A percentile compares a stretch with the other conserved stretches of the same genome.
phyloP scores from a whole-genome alignment of 2,888 invertebrate genomes.

The Mongoloraphidia duomilia region DNA sequence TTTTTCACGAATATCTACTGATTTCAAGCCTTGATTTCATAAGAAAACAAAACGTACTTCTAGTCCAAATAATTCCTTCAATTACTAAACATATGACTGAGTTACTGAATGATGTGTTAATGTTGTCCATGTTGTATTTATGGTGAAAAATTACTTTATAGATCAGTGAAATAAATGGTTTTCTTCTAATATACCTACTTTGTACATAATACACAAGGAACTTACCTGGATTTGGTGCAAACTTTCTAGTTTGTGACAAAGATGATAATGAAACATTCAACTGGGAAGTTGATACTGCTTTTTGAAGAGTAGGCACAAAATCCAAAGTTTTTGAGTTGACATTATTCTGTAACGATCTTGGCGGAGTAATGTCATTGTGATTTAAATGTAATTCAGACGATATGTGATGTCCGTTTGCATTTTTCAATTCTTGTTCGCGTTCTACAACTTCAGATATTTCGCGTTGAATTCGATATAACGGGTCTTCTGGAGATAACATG shows the following conservation, averaged over 20 bases:
- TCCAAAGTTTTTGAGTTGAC: conserved; percentile 2
- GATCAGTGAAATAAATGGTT: no score
- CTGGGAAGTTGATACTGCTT: conserved; percentile 25
- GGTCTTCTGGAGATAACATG: conserved; percentile 38
- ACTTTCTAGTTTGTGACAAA: not conserved
- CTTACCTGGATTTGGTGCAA: conserved; percentile 24
- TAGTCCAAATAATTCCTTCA: no score
- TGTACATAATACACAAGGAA: no score
- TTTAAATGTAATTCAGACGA: not conserved
- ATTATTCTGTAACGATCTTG: not conserved
- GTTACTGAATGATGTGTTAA: no score
- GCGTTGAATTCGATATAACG: conserved; percentile 68
- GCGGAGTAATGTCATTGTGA: not conserved
- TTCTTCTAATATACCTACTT: no score
- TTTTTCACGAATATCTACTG: no score
- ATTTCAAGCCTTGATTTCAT: no score
- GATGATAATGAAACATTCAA: not conserved
- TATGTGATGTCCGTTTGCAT: conserved; percentile 25
- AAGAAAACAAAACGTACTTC: no score
- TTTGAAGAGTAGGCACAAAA: conserved; percentile 16
- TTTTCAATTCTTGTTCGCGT: conserved; percentile 66
- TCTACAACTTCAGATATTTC: conserved; percentile 79
- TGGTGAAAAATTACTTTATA: no score
- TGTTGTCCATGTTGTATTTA: no score
- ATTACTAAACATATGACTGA: no score